Percentiles rank a stretch among this genome's conserved stretches.
Evolutionary conservation across 1,140 invertebrate species (phyloP).

Genomic region (Bicyclus anynana): DNA sequence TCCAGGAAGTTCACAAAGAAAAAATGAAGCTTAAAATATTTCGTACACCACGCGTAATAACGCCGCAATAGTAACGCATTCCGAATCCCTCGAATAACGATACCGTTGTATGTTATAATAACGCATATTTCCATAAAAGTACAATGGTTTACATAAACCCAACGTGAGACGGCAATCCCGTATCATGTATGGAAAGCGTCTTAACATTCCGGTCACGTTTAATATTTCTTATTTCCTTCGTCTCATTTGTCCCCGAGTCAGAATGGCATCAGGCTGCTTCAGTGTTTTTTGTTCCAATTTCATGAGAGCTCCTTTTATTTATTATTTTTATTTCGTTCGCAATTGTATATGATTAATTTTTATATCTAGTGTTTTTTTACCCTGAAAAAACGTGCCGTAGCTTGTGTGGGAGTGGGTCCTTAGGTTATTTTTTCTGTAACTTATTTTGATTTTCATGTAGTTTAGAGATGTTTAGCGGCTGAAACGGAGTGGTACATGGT

Average conservation of each 20-base stretch:
- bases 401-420: no score
- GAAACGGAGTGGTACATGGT: no score
- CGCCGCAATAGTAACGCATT: conserved; percentile 30
- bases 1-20: neutral
- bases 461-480: no score
- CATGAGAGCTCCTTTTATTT: conserved; percentile 23
- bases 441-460: no score
- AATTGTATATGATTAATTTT: conserved; percentile 13
- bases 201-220: conserved; percentile 71
- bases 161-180: conserved; percentile 54
- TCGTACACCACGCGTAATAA: conserved; percentile 20
- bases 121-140: conserved; percentile 62
- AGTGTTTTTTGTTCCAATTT: conserved; percentile 54
- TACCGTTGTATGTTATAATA: conserved; percentile 54
- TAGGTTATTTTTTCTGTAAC: no score
- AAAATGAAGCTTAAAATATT: neutral
- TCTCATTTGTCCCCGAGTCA: conserved; percentile 69
- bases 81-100: conserved; percentile 47
- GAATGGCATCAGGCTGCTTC: conserved; percentile 60
- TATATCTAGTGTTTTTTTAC: neutral
- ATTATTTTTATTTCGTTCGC: conserved; percentile 15
- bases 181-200: conserved; percentile 58
- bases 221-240: conserved; percentile 75
- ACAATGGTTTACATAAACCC: conserved; percentile 60
- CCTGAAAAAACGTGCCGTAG: neutral